Conservation (phyloP, 2,888 invertebrate species). For the Acrobasis consociella region DNA sequence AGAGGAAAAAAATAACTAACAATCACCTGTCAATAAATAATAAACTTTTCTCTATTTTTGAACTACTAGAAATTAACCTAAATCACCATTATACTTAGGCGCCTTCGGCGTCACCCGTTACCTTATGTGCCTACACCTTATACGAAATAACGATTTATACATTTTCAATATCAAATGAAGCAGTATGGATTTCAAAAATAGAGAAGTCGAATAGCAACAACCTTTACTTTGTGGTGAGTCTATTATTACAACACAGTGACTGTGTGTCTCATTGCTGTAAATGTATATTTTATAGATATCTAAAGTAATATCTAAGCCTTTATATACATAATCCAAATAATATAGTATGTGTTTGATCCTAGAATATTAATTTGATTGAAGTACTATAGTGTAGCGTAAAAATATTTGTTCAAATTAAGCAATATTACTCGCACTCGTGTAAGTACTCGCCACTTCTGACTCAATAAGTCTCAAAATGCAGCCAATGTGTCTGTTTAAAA, state of each 20-base stretch:
- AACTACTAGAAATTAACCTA: too few species aligned
- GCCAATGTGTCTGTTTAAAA: constrained; percentile 35
- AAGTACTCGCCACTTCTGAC: not conserved
- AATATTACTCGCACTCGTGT: not conserved
- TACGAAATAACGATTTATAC: too few species aligned
- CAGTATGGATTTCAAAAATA: too few species aligned
- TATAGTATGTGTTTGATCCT: not conserved
- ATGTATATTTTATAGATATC: not conserved
- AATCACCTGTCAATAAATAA: too few species aligned
- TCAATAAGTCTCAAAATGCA: constrained; percentile 11
- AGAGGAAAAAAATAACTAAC: too few species aligned
- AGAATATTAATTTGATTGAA: not conserved
- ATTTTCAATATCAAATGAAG: too few species aligned
- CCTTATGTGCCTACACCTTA: too few species aligned
- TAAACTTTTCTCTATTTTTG: too few species aligned
- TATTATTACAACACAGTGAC: not conserved
- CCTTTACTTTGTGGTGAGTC: not conserved
- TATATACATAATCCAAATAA: not conserved
- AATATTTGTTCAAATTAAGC: constrained; percentile 11
- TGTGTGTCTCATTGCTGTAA: not conserved
- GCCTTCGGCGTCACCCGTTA: too few species aligned
- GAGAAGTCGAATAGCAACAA: too few species aligned
- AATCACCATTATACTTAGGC: too few species aligned
- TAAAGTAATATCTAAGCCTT: not conserved
- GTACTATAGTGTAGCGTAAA: not conserved